Conservation (phyloP, 2,113 vertebrate genomes). For the Hippoglossus stenolepis region DNA sequence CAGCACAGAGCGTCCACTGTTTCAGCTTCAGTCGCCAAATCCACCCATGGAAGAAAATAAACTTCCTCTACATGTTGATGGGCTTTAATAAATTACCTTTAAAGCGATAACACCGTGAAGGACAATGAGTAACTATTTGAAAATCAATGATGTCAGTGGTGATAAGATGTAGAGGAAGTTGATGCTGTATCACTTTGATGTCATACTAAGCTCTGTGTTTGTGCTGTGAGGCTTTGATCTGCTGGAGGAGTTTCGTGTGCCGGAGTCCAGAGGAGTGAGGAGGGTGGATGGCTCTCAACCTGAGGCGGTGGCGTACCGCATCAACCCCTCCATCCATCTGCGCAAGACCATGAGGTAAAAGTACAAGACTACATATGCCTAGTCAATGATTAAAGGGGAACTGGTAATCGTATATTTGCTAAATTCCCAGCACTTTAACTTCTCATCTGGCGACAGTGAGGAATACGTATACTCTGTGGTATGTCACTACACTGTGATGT, state of each 20-base stretch:
- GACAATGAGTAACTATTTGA: constrained; percentile 10
- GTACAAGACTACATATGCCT: not conserved
- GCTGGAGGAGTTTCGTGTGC: constrained; percentile 80
- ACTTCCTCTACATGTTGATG: constrained; percentile 11
- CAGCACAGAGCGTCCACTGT: constrained; percentile 30
- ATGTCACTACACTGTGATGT: no score
- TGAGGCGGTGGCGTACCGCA: constrained; percentile 68
- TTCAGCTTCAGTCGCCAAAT: constrained; percentile 32
- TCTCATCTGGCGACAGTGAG: no score
- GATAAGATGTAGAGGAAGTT: constrained; percentile 30
- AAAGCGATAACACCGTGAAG: constrained; percentile 16
- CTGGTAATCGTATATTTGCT: not conserved
- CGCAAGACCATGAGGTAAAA: constrained; percentile 69
- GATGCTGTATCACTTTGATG: not conserved
- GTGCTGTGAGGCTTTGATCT: constrained; percentile 75
- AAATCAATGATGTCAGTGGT: constrained; percentile 24
- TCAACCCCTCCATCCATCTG: constrained; percentile 78
- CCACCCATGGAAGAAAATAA: constrained; percentile 32
- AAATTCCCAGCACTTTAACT: not conserved
- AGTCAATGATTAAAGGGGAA: not conserved
- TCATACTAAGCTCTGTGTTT: constrained; percentile 50
- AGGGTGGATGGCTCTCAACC: constrained; percentile 77
- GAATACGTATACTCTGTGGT: no score
- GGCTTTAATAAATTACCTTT: constrained; percentile 29
- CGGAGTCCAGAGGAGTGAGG: constrained; percentile 69